These are phyloP conservation scores for Acleris literana DNA, from an alignment of 2,888 invertebrate genomes.

Conservation along the genomic window DNA sequence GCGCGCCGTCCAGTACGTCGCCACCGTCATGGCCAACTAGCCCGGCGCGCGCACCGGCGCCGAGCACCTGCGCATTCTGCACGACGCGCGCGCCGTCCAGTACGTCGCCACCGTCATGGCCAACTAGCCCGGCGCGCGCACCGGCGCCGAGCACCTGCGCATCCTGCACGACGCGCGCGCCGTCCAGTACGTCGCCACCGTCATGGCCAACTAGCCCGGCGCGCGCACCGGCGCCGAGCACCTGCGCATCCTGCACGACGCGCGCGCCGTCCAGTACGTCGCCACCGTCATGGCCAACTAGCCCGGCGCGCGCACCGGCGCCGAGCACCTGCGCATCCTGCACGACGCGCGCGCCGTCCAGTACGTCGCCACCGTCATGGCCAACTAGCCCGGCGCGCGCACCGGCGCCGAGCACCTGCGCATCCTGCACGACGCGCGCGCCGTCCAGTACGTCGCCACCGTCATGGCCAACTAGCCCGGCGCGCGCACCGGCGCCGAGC, in stretches of 20 bases:
- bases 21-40: conserved; percentile 59
- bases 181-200: conserved; percentile 85
- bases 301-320: conserved; percentile 79
- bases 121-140: conserved; percentile 71
- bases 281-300: conserved; percentile 48
- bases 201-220: conserved; percentile 62
- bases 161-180: conserved; percentile 87
- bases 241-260: too few species aligned
- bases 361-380: conserved; percentile 84
- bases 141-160: conserved; percentile 90
- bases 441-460: too few species aligned
- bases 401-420: too few species aligned
- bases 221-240: too few species aligned
- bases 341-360: conserved; percentile 84
- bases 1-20: conserved; percentile 86
- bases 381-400: conserved; percentile 57
- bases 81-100: too few species aligned
- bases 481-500: conserved; percentile 87
- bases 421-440: too few species aligned
- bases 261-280: too few species aligned
- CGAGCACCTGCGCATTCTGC: too few species aligned
- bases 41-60: conserved; percentile 73
- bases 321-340: conserved; percentile 93
- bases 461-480: conserved; percentile 62
- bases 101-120: too few species aligned